A percentile compares a stretch with the other conserved stretches of the same genome.
Evolutionary conservation across 2,888 invertebrate species (phyloP).

Genomic region (Drosophila yooni): DNA sequence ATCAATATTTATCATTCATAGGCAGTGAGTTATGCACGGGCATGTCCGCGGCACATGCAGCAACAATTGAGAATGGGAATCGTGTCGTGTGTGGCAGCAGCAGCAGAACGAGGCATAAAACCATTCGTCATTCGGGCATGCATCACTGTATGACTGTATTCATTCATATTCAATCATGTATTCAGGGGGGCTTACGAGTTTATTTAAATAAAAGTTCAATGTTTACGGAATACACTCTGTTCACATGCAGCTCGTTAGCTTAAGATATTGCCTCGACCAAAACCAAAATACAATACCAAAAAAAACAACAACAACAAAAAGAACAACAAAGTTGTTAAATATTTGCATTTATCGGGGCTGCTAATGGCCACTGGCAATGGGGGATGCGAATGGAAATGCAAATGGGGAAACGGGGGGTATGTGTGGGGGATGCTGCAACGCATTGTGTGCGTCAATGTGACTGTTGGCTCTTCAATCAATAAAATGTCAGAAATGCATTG

Average conservation of each 20-base stretch:
- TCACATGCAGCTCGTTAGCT: constrained; percentile 55
- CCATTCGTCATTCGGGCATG: constrained; percentile 66
- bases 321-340: constrained; percentile 60
- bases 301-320: constrained; percentile 15
- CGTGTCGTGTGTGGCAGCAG: constrained; percentile 74
- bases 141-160: constrained; percentile 48
- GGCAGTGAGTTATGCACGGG: constrained; percentile 65
- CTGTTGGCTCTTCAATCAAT: constrained; percentile 78
- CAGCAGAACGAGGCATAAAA: constrained; percentile 43
- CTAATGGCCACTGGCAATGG: constrained; percentile 14
- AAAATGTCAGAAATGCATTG: constrained; percentile 79
- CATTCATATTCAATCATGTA: constrained; percentile 77
- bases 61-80: constrained; percentile 41
- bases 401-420: neutral
- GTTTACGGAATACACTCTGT: constrained; percentile 57
- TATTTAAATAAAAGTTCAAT: constrained; percentile 73
- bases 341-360: constrained; percentile 61
- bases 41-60: constrained; percentile 64
- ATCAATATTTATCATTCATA: constrained; percentile 47
- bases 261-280: constrained; percentile 53
- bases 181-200: constrained; percentile 49
- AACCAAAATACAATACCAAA: neutral
- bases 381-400: neutral
- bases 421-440: constrained; percentile 20
- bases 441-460: constrained; percentile 56